Conservation (phyloP, 2,888 invertebrate genomes). For the Melieria picta region DNA sequence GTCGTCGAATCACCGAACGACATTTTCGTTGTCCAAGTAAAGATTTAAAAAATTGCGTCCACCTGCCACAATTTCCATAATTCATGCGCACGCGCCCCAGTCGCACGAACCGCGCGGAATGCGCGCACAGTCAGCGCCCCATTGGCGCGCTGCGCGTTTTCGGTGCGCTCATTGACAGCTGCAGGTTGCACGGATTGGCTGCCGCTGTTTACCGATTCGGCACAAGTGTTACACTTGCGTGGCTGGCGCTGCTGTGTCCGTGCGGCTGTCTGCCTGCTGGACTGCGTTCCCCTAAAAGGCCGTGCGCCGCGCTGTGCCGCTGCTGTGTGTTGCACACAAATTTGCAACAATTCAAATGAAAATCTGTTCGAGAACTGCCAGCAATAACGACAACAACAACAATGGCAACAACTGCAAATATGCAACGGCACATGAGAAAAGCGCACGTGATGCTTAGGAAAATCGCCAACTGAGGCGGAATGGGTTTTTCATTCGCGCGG, state of each 20-base stretch:
- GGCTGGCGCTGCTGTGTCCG: background rate
- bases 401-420: no score
- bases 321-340: constrained; percentile 14
- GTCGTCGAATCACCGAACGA: no score
- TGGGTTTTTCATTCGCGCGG: no score
- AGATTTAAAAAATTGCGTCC: background rate
- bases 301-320: background rate
- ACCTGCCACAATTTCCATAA: constrained; percentile 48
- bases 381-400: no score
- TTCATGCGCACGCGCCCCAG: constrained; percentile 53
- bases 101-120: constrained; percentile 22
- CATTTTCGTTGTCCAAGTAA: no score
- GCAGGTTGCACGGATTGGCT: no score
- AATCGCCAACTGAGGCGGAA: no score
- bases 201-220: background rate
- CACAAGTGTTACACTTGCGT: constrained; percentile 19
- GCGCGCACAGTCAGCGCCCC: background rate
- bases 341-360: background rate
- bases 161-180: constrained; percentile 13
- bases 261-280: background rate
- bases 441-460: no score
- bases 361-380: no score
- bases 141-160: background rate
- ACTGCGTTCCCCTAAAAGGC: constrained; percentile 20
- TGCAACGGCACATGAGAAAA: no score